A percentile compares a stretch with the other conserved stretches of the same genome.
phyloP scores from a whole-genome alignment of 2,888 invertebrate genomes.

The Eilema caniola region DNA sequence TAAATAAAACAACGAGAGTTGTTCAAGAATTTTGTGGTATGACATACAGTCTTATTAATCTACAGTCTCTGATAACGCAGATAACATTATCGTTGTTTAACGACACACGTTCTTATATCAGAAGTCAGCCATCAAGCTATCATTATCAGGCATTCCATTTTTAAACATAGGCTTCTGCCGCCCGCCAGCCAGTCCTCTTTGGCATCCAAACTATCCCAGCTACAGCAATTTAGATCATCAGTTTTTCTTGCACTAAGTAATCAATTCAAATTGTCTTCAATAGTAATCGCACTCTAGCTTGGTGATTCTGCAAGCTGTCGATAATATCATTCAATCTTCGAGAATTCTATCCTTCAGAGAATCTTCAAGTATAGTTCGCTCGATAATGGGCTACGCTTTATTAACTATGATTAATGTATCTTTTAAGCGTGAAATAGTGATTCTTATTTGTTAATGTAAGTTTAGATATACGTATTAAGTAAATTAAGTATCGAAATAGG shows the following conservation, averaged over 20 bases:
- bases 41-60: conserved; percentile 34
- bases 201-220: not conserved
- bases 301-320: not conserved
- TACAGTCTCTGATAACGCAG: conserved; percentile 46
- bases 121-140: not conserved
- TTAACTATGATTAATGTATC: not conserved
- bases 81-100: conserved; percentile 51
- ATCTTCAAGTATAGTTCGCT: not conserved
- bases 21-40: not conserved
- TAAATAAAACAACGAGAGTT: not conserved
- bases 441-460: not conserved
- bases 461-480: not conserved
- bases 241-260: not conserved
- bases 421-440: not conserved
- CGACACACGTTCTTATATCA: conserved; percentile 20
- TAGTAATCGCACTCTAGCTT: not conserved
- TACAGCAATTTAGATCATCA: not conserved
- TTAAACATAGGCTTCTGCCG: not conserved
- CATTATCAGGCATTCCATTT: not conserved
- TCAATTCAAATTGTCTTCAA: not conserved
- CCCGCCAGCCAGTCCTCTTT: not conserved
- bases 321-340: not conserved
- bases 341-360: not conserved
- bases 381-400: not conserved
- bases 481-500: not conserved